Evolutionary conservation across 2,113 vertebrate genomes (phyloP).

Genomic region (Xenus cinereus): DNA sequence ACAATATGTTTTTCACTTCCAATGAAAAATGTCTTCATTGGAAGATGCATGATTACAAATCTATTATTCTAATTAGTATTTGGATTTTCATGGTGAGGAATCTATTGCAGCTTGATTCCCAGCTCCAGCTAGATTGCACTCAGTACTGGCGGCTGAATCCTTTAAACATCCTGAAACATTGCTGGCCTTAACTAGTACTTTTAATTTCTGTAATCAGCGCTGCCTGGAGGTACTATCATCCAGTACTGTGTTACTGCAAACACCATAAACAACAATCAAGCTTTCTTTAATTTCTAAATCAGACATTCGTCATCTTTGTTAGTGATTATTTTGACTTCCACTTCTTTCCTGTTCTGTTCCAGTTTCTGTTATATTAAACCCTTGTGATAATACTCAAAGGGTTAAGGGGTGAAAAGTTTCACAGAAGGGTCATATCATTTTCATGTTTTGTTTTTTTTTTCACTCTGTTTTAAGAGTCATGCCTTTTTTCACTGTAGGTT

Average conservation of each 20-base stretch:
- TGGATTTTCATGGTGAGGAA: background rate
- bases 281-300: background rate
- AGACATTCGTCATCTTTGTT: background rate
- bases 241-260: background rate
- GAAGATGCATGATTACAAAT: background rate
- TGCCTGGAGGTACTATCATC: background rate
- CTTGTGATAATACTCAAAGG: background rate
- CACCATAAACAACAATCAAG: background rate
- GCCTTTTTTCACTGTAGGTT: background rate
- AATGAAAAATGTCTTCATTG: background rate
- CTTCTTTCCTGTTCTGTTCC: background rate
- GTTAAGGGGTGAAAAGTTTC: background rate
- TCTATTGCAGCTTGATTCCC: background rate
- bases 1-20: background rate
- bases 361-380: background rate
- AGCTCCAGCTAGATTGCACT: background rate
- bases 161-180: background rate
- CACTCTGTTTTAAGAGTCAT: accelerated
- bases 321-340: background rate
- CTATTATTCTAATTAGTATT: background rate
- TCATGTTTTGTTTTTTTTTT: background rate
- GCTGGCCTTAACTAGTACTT: background rate
- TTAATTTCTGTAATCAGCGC: background rate
- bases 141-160: background rate
- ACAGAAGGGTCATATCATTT: background rate